A percentile compares a stretch with the other conserved stretches of the same genome.
Conservation (phyloP, 2,797 vertebrate species). For the Chelon labrosus region DNA sequence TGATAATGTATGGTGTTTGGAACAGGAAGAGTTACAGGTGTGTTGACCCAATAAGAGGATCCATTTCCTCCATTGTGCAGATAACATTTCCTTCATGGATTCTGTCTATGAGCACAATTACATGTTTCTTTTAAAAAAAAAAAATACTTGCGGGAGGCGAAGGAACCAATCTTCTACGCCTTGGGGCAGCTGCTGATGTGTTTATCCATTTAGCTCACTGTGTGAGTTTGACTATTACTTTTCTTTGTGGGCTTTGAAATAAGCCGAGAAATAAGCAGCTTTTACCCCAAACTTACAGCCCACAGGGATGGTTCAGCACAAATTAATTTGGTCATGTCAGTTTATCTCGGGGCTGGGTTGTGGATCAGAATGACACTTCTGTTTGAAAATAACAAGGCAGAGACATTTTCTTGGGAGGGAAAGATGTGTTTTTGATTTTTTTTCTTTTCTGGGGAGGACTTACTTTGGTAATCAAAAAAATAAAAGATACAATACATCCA, state of each 20-base stretch:
- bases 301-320: conserved; percentile 70
- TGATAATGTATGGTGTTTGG: conserved; percentile 42
- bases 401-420: conserved; percentile 26
- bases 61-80: neutral
- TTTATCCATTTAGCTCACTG: conserved; percentile 55
- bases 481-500: conserved; percentile 1
- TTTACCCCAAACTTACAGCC: conserved; percentile 44
- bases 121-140: conserved; percentile 23
- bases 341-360: conserved; percentile 49
- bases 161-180: conserved; percentile 33
- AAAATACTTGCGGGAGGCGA: conserved; percentile 26
- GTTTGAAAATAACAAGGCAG: conserved; percentile 43
- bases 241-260: conserved; percentile 50
- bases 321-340: conserved; percentile 70
- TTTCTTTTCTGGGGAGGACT: neutral
- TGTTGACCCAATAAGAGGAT: neutral
- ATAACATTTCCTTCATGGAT: neutral
- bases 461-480: conserved; percentile 7
- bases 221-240: conserved; percentile 65
- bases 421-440: neutral
- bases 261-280: conserved; percentile 66
- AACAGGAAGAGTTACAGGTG: neutral
- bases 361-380: conserved; percentile 55
- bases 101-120: conserved; percentile 2
- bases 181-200: conserved; percentile 46